Conservation (phyloP, 2,888 invertebrate genomes). For the Pasiphila rectangulata region DNA sequence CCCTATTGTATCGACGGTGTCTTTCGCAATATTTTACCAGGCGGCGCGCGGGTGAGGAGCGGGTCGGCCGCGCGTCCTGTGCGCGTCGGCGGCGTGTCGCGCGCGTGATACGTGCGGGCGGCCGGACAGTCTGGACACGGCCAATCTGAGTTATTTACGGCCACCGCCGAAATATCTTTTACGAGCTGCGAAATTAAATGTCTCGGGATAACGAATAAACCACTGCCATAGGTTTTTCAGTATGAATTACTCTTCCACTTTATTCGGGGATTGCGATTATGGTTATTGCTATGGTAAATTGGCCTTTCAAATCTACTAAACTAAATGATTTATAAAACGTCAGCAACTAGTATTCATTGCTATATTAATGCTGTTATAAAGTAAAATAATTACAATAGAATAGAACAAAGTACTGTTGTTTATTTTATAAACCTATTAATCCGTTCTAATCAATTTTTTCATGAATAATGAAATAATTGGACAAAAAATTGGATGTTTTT, state of each 20-base stretch:
- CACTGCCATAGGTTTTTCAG: slow-evolving; percentile 16
- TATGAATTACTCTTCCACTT: slow-evolving; percentile 9
- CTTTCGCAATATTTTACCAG: slow-evolving; percentile 19
- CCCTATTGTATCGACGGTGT: slow-evolving; percentile 16
- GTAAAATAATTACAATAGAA: too few species aligned
- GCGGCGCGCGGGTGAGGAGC: slow-evolving; percentile 1
- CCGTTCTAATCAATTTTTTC: too few species aligned
- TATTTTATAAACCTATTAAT: too few species aligned
- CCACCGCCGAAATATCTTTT: slow-evolving; percentile 28
- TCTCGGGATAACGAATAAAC: slow-evolving; percentile 28
- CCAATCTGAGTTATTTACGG: slow-evolving; percentile 33
- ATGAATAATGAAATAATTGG: too few species aligned
- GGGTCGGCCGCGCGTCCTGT: slow-evolving; percentile 16
- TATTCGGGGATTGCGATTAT: slow-evolving; percentile 8
- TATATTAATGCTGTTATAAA: too few species aligned
- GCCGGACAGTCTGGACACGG: slow-evolving; percentile 20
- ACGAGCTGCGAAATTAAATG: slow-evolving; percentile 31
- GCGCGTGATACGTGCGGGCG: slow-evolving; percentile 20
- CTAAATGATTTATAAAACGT: too few species aligned
- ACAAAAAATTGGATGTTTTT: too few species aligned
- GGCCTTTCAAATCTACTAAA: too few species aligned
- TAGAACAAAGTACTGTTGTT: too few species aligned
- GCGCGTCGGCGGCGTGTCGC: slow-evolving; percentile 29
- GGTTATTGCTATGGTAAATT: neutral
- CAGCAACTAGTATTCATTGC: too few species aligned